Evolutionary conservation across 2,888 invertebrate species (phyloP), one percentile per base, ranked within the genome.

Genomic region (Rhogogaster chlorosoma): DNA sequence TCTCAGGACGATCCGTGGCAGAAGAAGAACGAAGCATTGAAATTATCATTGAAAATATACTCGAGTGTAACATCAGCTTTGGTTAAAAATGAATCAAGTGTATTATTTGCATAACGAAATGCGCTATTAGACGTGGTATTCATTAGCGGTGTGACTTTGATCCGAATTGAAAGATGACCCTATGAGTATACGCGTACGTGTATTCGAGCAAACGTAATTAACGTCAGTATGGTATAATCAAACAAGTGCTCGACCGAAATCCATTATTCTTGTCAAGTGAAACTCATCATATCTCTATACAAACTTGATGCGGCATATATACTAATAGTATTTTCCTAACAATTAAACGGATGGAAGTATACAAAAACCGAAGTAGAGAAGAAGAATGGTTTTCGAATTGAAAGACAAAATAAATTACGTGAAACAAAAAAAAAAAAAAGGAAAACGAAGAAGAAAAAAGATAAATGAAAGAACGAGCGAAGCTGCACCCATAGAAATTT

Each of bases 181-280:
- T 10, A 26, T 1, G 38, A 57, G 61, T n/a, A 61, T 53, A 53
- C 32, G 77, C 32, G 5, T 53, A 32, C 49, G 26, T 29, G 42
- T 42, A 70, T 83, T 70, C 22, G 42, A 45, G 49, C n/a, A 29
- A 70, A 67, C 67, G 83, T 83, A 70, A 83, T 83, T 83, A 83
- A 45, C 83, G 67, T 67, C 67, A 38, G 57, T 49, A 29, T 10
- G 42, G 49, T n/a, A 32, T 83, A 45, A 67, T 83, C 83, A 67
- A 83, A 83, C 67, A 70, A 83, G 9, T 45, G 4, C 83, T 83
- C 67, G 32, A 82, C 61, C 49, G 26, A 36, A 82, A 82, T 82
- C 64, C 82, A 82, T 82, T 82, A 82, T 64, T 64, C 61, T 26
- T 64, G 64, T 64, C 82, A 36, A 64, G 64, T 42, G 82, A 64